A percentile compares a stretch with the other conserved stretches of the same genome.
Evolutionary conservation across 2,888 invertebrate species (phyloP).

Genomic region (Exephanes ischioxanthus): DNA sequence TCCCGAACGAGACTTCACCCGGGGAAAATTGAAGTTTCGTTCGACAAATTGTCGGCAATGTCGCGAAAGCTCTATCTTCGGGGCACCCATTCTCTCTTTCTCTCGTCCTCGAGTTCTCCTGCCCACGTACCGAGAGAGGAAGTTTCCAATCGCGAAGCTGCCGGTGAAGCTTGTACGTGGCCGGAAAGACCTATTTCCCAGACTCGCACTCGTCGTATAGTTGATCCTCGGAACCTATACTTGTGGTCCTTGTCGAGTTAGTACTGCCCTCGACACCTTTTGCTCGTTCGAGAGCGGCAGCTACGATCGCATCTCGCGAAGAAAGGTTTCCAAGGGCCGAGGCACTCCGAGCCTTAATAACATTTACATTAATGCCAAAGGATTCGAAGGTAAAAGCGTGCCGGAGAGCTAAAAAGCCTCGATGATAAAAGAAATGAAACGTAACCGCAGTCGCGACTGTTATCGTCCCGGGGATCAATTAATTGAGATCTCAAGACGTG

Average conservation of each 20-base stretch:
- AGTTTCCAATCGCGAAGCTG: conserved; percentile 69
- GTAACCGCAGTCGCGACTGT: neutral
- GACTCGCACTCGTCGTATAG: conserved; percentile 16
- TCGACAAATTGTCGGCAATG: conserved; percentile 69
- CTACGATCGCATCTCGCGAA: conserved; percentile 19
- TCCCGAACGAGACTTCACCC: conserved; percentile 60
- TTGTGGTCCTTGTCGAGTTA: conserved; percentile 29
- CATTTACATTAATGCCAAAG: conserved; percentile 17
- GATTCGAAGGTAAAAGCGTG: neutral
- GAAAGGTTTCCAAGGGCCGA: conserved; percentile 26
- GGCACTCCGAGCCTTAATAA: conserved; percentile 17
- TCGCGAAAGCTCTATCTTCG: conserved; percentile 44
- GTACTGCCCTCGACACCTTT: conserved; percentile 12
- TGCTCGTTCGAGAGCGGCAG: conserved; percentile 1
- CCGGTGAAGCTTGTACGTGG: conserved; percentile 62
- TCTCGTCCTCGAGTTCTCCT: conserved; percentile 23
- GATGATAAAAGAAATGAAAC: neutral
- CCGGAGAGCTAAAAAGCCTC: neutral
- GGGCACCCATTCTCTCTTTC: neutral
- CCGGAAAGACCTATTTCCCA: conserved; percentile 62
- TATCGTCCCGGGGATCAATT: conserved; percentile 15
- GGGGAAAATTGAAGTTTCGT: conserved; percentile 69
- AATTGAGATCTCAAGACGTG: conserved; percentile 9
- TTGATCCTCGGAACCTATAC: conserved; percentile 16
- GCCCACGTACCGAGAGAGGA: conserved; percentile 51